A percentile compares a stretch with the other conserved stretches of the same genome.
Evolutionary conservation across 53 echinoderm and acorn worm species (phyloP).

Genomic region (Paracentrotus lividus): DNA sequence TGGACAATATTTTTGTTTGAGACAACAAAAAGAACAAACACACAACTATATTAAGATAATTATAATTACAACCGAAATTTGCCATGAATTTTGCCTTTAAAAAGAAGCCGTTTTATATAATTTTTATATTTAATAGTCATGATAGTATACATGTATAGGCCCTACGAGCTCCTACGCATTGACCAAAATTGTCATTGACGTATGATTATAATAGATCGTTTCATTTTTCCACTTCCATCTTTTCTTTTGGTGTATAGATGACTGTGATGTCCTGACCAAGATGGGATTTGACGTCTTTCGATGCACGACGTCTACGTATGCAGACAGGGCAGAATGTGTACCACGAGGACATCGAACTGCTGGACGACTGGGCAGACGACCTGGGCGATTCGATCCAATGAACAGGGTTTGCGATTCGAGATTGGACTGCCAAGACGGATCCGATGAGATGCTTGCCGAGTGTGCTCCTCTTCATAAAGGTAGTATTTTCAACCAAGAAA

Average conservation of each 20-base stretch:
- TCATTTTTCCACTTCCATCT: neutral
- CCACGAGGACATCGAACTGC: slow-evolving; percentile 16
- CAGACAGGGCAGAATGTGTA: slow-evolving; percentile 44
- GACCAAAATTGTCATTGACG: too few relatives aligned
- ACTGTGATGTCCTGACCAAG: slow-evolving; percentile 32
- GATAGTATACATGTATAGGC: too few relatives aligned
- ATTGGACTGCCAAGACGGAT: slow-evolving; percentile 55
- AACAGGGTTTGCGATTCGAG: slow-evolving; percentile 56
- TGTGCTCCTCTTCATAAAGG: slow-evolving; percentile 32
- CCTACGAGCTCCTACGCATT: too few relatives aligned
- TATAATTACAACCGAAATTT: too few relatives aligned
- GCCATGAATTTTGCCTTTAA: too few relatives aligned
- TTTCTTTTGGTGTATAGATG: slow-evolving; percentile 48
- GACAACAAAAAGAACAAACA: too few relatives aligned
- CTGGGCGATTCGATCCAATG: slow-evolving; percentile 40
- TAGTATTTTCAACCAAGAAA: neutral
- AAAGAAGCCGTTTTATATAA: too few relatives aligned
- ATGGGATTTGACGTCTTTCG: slow-evolving; percentile 42
- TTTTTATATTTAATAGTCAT: too few relatives aligned
- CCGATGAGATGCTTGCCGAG: slow-evolving; percentile 49
- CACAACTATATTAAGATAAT: too few relatives aligned
- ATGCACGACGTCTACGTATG: slow-evolving; percentile 42
- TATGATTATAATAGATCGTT: neutral
- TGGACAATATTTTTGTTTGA: too few relatives aligned
- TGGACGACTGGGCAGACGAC: slow-evolving; percentile 16